A percentile compares a stretch with the other conserved stretches of the same genome.
Evolutionary conservation across 2,797 vertebrate genomes (phyloP).

Genomic region (Rhinoraja longicauda): DNA sequence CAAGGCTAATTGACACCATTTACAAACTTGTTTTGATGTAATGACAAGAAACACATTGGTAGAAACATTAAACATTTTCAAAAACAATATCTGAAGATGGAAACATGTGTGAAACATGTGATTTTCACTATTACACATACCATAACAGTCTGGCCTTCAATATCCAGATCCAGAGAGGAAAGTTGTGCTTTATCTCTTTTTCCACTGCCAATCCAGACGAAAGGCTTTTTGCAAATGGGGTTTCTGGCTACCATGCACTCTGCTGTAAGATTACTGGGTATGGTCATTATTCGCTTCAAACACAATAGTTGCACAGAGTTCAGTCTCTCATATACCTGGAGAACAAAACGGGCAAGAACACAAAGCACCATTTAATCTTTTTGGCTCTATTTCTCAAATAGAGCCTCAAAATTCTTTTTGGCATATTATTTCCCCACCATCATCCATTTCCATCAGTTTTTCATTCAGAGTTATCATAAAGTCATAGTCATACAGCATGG

Average conservation of each 20-base stretch:
- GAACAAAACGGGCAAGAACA: conserved; percentile 39
- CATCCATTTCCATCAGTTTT: too few species aligned
- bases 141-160: conserved; percentile 59
- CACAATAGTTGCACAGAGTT: conserved; percentile 81
- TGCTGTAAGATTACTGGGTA: conserved; percentile 56
- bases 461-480: not conserved
- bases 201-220: conserved; percentile 78
- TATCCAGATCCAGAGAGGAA: conserved; percentile 68
- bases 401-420: not conserved
- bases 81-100: not conserved
- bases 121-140: conserved; percentile 53
- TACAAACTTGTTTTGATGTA: not conserved
- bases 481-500: too few species aligned
- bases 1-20: not conserved
- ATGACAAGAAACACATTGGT: not conserved
- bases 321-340: conserved; percentile 79
- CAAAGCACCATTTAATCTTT: not conserved
- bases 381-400: not conserved
- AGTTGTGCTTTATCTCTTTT: conserved; percentile 68
- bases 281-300: conserved; percentile 67
- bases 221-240: conserved; percentile 50
- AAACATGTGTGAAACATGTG: not conserved
- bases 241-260: conserved; percentile 71
- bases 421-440: not conserved
- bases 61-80: not conserved